Percentiles rank a stretch among this genome's conserved stretches.
phyloP scores from a whole-genome alignment of 2,113 vertebrate species.

The Podilymbus podiceps region DNA sequence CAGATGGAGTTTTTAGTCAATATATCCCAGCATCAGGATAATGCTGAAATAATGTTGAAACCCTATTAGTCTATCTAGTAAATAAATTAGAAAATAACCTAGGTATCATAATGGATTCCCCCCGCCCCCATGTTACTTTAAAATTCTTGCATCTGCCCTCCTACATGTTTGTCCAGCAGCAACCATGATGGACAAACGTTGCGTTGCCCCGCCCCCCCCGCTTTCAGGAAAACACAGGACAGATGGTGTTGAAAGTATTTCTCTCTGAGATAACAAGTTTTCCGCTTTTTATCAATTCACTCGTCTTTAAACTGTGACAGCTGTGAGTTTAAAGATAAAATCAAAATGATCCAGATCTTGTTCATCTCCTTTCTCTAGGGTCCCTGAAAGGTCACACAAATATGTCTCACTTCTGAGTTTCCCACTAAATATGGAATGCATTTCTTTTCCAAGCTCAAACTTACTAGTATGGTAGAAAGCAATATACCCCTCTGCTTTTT shows the following conservation, averaged over 20 bases:
- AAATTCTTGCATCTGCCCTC: conserved; percentile 44
- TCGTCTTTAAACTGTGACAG: conserved; percentile 55
- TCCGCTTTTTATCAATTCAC: conserved; percentile 44
- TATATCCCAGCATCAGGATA: neutral
- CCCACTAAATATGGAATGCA: neutral
- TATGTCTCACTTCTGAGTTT: neutral
- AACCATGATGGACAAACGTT: conserved; percentile 23
- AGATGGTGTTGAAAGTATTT: conserved; percentile 51
- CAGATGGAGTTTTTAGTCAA: neutral
- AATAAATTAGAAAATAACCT: conserved; percentile 31
- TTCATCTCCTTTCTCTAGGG: conserved; percentile 42
- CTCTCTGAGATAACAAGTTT: conserved; percentile 45
- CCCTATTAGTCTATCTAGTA: neutral
- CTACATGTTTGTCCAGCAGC: conserved; percentile 10
- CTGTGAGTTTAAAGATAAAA: conserved; percentile 56
- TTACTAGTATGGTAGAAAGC: neutral
- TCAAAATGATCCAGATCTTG: conserved; percentile 36
- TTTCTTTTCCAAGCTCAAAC: neutral
- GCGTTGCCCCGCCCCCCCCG: too few species aligned
- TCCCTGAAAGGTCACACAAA: conserved; percentile 38
- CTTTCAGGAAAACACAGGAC: conserved; percentile 47
- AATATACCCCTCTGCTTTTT: neutral
- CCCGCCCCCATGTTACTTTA: neutral
- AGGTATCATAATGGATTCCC: conserved; percentile 6
- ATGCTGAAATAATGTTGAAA: conserved; percentile 8